Conservation (phyloP, 2,888 invertebrate genomes). For the Synanthedon vespiformis region DNA sequence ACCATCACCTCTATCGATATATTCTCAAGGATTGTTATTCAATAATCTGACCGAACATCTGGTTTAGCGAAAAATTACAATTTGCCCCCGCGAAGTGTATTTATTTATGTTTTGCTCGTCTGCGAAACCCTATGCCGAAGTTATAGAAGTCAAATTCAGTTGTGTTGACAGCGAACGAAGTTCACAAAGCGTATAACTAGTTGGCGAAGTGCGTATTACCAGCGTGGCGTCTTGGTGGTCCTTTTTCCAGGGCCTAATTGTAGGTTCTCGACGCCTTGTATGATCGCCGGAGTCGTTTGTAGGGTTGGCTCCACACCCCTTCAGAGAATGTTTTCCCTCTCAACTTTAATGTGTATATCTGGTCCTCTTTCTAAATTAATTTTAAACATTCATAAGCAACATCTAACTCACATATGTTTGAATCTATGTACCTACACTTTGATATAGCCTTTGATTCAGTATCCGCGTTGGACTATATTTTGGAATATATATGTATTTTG, state of each 20-base stretch:
- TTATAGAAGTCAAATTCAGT: background rate
- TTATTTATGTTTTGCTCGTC: slow-evolving; percentile 11
- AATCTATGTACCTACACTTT: too few relatives aligned
- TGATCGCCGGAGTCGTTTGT: slow-evolving; percentile 30
- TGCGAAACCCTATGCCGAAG: slow-evolving; percentile 7
- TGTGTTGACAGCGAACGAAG: slow-evolving; percentile 8
- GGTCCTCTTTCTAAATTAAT: too few relatives aligned
- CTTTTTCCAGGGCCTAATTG: slow-evolving; percentile 45
- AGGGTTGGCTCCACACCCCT: slow-evolving; percentile 31
- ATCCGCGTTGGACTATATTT: too few relatives aligned
- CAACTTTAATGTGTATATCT: too few relatives aligned
- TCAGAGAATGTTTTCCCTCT: too few relatives aligned
- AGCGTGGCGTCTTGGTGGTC: slow-evolving; percentile 39
- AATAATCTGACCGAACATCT: slow-evolving; percentile 8
- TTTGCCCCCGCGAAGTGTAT: slow-evolving; percentile 24
- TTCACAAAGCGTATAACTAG: slow-evolving; percentile 41
- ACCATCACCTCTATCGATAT: slow-evolving; percentile 2
- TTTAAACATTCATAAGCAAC: too few relatives aligned
- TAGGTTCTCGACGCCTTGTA: slow-evolving; percentile 64
- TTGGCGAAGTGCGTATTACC: slow-evolving; percentile 58
- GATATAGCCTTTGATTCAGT: too few relatives aligned
- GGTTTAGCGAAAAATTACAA: slow-evolving; percentile 24
- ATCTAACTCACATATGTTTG: too few relatives aligned
- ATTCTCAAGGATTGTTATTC: slow-evolving; percentile 11
- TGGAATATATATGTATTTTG: too few relatives aligned